These are phyloP conservation scores for Clarias gariepinus DNA, from an alignment of 2,113 vertebrate species.

Conservation along the genomic window DNA sequence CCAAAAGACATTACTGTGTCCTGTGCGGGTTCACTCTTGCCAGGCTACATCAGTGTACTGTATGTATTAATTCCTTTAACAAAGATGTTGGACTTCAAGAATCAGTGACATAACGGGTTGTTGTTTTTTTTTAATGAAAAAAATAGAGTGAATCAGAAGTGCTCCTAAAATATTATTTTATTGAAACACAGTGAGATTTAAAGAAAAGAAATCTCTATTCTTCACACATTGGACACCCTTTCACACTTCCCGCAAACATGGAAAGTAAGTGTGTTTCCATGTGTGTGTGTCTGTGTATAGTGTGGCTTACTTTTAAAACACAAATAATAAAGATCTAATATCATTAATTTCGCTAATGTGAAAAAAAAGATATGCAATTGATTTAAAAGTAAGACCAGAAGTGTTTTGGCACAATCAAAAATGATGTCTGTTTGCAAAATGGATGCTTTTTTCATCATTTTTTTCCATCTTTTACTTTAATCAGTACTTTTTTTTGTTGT, in stretches of 20 bases:
- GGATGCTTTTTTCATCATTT: conserved; percentile 23
- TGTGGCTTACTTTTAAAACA: conserved; percentile 33
- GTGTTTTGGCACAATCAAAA: conserved; percentile 51
- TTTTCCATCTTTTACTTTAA: conserved; percentile 55
- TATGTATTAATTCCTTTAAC: neutral
- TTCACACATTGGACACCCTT: conserved; percentile 40
- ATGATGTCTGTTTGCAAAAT: conserved; percentile 45
- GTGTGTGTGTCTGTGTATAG: conserved; percentile 12
- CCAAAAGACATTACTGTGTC: too few species aligned
- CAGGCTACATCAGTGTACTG: too few species aligned
- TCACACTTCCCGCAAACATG: conserved; percentile 27
- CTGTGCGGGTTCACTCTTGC: too few species aligned
- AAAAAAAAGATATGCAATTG: conserved; percentile 53
- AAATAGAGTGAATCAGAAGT: conserved; percentile 20
- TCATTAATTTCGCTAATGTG: conserved; percentile 31
- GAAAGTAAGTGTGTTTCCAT: conserved; percentile 16
- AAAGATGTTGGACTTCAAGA: neutral
- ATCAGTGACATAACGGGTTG: too few species aligned
- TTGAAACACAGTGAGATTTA: conserved; percentile 68
- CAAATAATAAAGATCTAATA: conserved; percentile 57
- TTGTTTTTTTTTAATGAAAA: neutral
- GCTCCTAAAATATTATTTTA: conserved; percentile 75
- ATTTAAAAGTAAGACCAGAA: conserved; percentile 62
- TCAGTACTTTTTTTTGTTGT: conserved; percentile 16
- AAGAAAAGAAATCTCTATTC: conserved; percentile 33